Base-by-base conservation (phyloP, 92 coral and sea anemone genomes). In the Porites cylindrica region DNA sequence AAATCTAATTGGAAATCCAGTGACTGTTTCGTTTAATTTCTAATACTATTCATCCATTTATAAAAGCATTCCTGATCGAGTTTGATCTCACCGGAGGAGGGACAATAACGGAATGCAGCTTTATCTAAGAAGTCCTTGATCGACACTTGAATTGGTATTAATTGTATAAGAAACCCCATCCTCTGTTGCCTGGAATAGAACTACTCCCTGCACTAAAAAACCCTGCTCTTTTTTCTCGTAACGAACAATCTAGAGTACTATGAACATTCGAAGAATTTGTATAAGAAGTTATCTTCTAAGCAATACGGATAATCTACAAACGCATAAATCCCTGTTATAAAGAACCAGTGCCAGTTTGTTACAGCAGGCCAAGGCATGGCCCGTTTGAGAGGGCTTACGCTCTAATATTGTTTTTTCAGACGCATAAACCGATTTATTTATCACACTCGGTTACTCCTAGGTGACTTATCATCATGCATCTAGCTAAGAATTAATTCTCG, bases 401-500 rank as follows among this genome's bases (percentile, higher is more conserved):
- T 51, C 32, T 56, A 53, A 23, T 58, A 24, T 70, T 81, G 77
- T 70, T 70, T 70, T 81, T 70, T 53, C 69, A 81, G 77, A 81
- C 77, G 66, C 20, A 1, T 70, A 69, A 81, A 56, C 76, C 77
- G 77, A 43, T 54, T 81, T 69, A 58, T 56, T 26, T 56, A 20
- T 21, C 20, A 68, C 56, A 56, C 21, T 56, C 58, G 60, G 73
- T 52, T 56, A 6, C 61, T 66, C 38, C 67, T 21, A 19, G 50
- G 84, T 66, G 77, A 18, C 67, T 70, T 56, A 81, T 81, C 85
- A 69, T 17, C 76, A 16, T 19, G 9, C 18, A 11, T 26, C 64
- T 13, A 18, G 24, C 54, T 29, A 13, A 32, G 29, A 58, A 62
- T 81, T 69, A 24, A 38, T 38, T 38, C 47, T 54, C 77, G 69